Evolutionary conservation across 2,888 invertebrate species (phyloP), one percentile per base, ranked within the genome.

Genomic region (Agonopterix arenella): DNA sequence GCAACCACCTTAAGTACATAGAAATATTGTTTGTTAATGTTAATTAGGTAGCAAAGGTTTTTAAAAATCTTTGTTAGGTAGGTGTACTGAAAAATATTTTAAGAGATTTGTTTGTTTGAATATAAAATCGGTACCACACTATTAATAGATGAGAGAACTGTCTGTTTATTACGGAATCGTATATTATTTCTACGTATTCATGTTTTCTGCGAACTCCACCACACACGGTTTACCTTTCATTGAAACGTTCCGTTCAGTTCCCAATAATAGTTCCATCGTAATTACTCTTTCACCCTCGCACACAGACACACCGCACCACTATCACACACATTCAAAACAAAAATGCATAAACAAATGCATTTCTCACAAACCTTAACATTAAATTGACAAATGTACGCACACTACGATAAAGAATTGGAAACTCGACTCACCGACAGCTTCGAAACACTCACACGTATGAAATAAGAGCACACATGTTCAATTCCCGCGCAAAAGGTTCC

Each of bases 401-500:
- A 61, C 49, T 40, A 10, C 16, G 37, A 46, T 38, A 37, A 37
- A 18, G 43, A 46, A 50, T 46, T 50, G 50, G 38, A 46, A 50
- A 46, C 16, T 28, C 28, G 28, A 28, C 5, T 28, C 28, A 11
- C 37, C 44, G 41, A 45, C 47, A 18, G 28, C 28, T 7, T 28
- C 41, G 41, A 41, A 28, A 36, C 40, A 13, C 46, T 10, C 46
- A 46, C 46, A 51, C 48, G 46, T 11, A 5, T 37, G 66, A 66
- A 67, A 49, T 56, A 52, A 56, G 61, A 38, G 41, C 74, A 74
- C 76, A 80, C 77, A 81, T 74, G 75, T 68, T 64, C 61, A 60
- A 55, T 76, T 75, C 75, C 71, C 76, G 76, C 70, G 77, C 73
- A 73, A 77, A 77, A 80, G 80, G 74, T 70, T 73, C 74, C 68